Percentiles rank a stretch among this genome's conserved stretches.
Conservation (phyloP, 2,888 invertebrate genomes). For the Carabus problematicus region DNA sequence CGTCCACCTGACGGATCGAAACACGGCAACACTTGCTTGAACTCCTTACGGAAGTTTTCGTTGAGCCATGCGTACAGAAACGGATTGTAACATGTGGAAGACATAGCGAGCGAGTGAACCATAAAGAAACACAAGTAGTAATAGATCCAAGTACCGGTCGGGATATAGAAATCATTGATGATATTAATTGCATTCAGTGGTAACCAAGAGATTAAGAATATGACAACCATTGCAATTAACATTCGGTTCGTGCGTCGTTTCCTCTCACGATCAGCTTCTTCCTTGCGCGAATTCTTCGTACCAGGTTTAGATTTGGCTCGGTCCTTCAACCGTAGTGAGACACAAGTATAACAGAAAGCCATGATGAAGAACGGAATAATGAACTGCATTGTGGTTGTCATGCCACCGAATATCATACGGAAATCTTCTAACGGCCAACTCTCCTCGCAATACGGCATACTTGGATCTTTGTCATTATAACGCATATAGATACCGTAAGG, state of each 20-base stretch:
- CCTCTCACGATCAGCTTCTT: constrained; percentile 87
- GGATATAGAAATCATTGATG: constrained; percentile 79
- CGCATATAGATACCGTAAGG: constrained; percentile 91
- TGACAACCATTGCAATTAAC: constrained; percentile 96
- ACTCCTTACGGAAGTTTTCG: constrained; percentile 91
- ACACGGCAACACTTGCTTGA: constrained; percentile 77
- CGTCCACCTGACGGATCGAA: constrained; percentile 59
- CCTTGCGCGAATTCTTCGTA: constrained; percentile 82
- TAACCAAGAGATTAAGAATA: constrained; percentile 96
- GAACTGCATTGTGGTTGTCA: constrained; percentile 91
- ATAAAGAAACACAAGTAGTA: constrained; percentile 90
- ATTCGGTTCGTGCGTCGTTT: constrained; percentile 94
- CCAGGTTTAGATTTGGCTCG: constrained; percentile 86
- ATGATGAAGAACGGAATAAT: constrained; percentile 93
- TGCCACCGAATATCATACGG: constrained; percentile 81
- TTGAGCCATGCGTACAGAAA: constrained; percentile 96
- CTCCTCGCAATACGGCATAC: constrained; percentile 77
- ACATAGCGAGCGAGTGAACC: constrained; percentile 90
- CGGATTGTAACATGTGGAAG: constrained; percentile 93
- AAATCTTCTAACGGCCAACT: constrained; percentile 88
- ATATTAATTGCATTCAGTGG: constrained; percentile 91
- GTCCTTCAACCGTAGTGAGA: constrained; percentile 86
- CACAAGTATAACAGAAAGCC: constrained; percentile 91
- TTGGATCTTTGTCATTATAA: constrained; percentile 34
- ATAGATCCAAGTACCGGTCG: constrained; percentile 78